A percentile compares a stretch with the other conserved stretches of the same genome.
These are phyloP conservation scores for Zaprionus inermis DNA, from an alignment of 1,140 invertebrate genomes.

Conservation along the genomic window DNA sequence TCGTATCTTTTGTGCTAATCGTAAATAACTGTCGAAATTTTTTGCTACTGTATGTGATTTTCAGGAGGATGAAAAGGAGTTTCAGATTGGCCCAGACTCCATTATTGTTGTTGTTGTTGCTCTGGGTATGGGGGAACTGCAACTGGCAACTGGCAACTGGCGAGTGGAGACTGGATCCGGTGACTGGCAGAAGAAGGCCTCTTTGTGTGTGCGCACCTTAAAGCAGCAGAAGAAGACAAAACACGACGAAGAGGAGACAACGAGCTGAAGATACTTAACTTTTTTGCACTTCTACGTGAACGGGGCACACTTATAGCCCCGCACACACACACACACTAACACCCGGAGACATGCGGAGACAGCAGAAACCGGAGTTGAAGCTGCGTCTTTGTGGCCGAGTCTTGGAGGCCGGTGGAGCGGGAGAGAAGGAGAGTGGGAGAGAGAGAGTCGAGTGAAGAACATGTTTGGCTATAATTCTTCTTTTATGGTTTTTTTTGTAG, in stretches of 20 bases:
- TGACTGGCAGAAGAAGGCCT: slow-evolving; percentile 65
- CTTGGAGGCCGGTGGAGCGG: not conserved
- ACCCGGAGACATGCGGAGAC: slow-evolving; percentile 43
- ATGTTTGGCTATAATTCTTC: slow-evolving; percentile 80
- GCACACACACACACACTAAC: slow-evolving; percentile 49
- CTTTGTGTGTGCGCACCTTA: slow-evolving; percentile 74
- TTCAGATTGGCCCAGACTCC: slow-evolving; percentile 42
- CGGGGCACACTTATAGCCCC: slow-evolving; percentile 78
- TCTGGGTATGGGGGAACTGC: slow-evolving; percentile 54
- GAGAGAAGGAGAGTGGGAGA: not conserved
- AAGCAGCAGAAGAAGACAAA: slow-evolving; percentile 41
- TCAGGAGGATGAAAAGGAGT: slow-evolving; percentile 52
- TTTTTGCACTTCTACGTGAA: slow-evolving; percentile 63
- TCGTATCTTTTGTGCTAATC: slow-evolving; percentile 82
- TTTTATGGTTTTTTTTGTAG: slow-evolving; percentile 22
- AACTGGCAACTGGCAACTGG: slow-evolving; percentile 38
- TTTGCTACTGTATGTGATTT: slow-evolving; percentile 82
- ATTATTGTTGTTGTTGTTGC: slow-evolving; percentile 32
- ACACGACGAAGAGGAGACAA: slow-evolving; percentile 44
- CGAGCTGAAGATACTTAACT: slow-evolving; percentile 68
- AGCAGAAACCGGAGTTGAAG: slow-evolving; percentile 70
- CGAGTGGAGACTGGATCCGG: slow-evolving; percentile 15
- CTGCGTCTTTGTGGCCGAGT: slow-evolving; percentile 30
- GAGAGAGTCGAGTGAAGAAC: slow-evolving; percentile 65
- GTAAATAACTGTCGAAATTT: slow-evolving; percentile 83